Percentiles rank a stretch among this genome's conserved stretches.
phyloP scores from a whole-genome alignment of 2,113 vertebrate genomes.

The Rhabdornis inornatus region DNA sequence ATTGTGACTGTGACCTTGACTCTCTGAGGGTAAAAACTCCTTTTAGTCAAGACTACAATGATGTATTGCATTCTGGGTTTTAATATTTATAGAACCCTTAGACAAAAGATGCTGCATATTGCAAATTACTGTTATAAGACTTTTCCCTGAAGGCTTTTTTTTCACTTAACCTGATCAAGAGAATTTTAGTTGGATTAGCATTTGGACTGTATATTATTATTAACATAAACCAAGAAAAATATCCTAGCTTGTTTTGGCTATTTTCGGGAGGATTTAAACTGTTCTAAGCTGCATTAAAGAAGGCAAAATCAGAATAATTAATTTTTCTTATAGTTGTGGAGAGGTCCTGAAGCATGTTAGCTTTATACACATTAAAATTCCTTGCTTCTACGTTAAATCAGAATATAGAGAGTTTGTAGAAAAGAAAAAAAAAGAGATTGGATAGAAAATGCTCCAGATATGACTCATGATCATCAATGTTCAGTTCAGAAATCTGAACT shows the following conservation, averaged over 20 bases:
- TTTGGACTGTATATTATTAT: neutral
- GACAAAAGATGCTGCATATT: neutral
- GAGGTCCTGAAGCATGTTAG: neutral
- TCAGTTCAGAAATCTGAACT: neutral
- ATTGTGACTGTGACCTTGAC: neutral
- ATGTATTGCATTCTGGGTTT: neutral
- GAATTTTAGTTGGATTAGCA: neutral
- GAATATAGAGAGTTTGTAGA: neutral
- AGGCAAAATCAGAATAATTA: neutral
- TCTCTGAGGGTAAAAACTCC: neutral
- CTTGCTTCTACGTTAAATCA: neutral
- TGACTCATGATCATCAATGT: neutral
- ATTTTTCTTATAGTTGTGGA: neutral
- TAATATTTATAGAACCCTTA: conserved; percentile 6
- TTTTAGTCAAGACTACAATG: neutral
- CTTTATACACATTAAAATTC: neutral
- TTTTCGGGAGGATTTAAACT: neutral
- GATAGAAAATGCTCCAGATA: neutral
- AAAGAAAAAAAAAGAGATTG: neutral
- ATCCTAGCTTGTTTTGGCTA: neutral
- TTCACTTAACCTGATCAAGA: neutral
- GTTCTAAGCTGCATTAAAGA: neutral
- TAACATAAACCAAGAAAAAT: neutral
- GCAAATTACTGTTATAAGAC: neutral
- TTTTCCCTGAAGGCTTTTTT: neutral